A percentile compares a stretch with the other conserved stretches of the same genome.
Evolutionary conservation across 2,797 vertebrate genomes (phyloP).

Genomic region (Bothrops alternatus): DNA sequence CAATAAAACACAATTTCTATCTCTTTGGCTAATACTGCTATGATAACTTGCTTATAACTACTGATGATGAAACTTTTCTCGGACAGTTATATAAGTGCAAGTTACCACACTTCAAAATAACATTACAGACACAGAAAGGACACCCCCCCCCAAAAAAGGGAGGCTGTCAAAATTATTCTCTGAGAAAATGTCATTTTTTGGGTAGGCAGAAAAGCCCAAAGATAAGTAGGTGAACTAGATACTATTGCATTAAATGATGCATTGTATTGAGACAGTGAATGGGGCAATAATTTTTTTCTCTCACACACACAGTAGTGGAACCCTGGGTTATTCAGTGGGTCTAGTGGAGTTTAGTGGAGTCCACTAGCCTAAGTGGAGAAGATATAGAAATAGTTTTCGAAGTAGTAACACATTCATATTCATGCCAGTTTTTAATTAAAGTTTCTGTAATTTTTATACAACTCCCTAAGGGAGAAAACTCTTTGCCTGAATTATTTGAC

Average conservation of each 20-base stretch:
- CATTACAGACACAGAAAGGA: neutral
- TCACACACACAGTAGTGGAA: neutral
- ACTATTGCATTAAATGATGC: neutral
- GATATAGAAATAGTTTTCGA: neutral
- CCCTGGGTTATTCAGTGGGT: neutral
- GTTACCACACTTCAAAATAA: neutral
- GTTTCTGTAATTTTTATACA: neutral
- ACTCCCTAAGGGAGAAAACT: neutral
- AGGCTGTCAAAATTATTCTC: neutral
- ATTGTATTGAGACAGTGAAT: neutral
- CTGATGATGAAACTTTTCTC: neutral
- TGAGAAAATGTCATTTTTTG: neutral
- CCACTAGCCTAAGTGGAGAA: neutral
- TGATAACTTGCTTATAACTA: neutral
- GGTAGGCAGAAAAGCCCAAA: neutral
- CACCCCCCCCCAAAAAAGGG: rapidly evolving
- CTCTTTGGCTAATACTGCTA: neutral
- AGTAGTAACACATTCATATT: neutral
- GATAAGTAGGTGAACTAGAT: neutral
- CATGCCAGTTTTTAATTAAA: neutral
- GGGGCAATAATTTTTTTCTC: neutral
- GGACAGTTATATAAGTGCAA: neutral
- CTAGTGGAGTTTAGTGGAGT: neutral
- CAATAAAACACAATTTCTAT: neutral
- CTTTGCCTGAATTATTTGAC: neutral